Evolutionary conservation across 1,140 invertebrate genomes (phyloP), one percentile per base, ranked within the genome.

Genomic region (Drosophila saltans): DNA sequence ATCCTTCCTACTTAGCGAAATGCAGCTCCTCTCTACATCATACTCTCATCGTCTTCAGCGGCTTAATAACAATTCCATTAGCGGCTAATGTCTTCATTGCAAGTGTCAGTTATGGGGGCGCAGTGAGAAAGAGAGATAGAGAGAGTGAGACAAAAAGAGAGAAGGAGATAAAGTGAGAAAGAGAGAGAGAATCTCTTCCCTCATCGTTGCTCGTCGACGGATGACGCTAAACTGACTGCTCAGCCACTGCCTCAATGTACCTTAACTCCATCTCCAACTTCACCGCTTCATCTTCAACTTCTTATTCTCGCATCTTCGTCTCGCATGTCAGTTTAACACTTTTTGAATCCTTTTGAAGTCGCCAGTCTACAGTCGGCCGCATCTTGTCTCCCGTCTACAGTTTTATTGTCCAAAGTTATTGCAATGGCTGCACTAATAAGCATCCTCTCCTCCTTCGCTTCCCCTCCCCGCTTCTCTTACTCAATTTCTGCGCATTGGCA

Each of bases 51-150:
- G 60, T 52, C 48, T 72, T 64, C 66, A 66, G 77, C 68, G 84
- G 78, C 84, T 89, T 89, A 89, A 89, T 89, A 89, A 90, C 84
- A 89, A 89, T 89, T 89, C 84, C 84, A 89, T 89, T 89, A 89
- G 84, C 69, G 67, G 85, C 85, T 89, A 89, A 89, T 89, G 85
- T 89, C 84, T 89, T 89, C 84, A 89, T 89, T 84, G 85, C 84
- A 90, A 89, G 84, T 89, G 84, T 89, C 84, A 89, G 84, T 79
- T 89, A 72, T 81, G 78, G 81, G 82, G 81, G 81, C 80, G 68
- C 70, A 62, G 8, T 59, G 40, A 67, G 7, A 58, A 55, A 56
- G 60, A 30, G 52, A 11, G 52, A 58, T 52, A 48, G 52, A 52
- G 65, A 62, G 45, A 66, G 5, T 58, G 63, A 48, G 40, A 60